Evolutionary conservation across 2,113 vertebrate genomes (phyloP).

Genomic region (Sapayoa aenigma): DNA sequence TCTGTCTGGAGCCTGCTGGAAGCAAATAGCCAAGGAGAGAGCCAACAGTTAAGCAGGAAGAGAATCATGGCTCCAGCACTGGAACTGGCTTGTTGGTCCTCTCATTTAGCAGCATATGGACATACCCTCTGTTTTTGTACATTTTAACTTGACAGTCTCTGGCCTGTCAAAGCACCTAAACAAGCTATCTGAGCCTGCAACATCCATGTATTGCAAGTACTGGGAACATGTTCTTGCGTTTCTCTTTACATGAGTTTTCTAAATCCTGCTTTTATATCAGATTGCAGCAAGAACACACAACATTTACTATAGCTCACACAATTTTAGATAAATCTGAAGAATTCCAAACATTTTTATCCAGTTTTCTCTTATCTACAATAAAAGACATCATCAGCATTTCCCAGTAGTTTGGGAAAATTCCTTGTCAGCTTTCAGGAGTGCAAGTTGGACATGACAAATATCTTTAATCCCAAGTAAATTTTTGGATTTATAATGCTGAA

Average conservation of each 20-base stretch:
- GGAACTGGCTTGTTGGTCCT: not conserved
- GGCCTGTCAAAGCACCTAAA: not conserved
- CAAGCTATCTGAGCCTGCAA: not conserved
- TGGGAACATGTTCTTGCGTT: not conserved
- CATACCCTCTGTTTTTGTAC: not conserved
- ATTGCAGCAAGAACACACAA: not conserved
- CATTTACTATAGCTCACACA: not conserved
- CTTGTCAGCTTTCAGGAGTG: not conserved
- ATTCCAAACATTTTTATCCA: not conserved
- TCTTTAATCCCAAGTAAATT: not conserved
- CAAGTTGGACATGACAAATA: not conserved
- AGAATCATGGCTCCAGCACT: not conserved
- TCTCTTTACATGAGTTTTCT: not conserved
- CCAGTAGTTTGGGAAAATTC: not conserved
- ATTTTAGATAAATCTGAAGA: not conserved
- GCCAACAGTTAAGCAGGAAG: conserved; percentile 28
- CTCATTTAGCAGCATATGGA: conserved; percentile 16
- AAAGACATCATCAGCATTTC: not conserved
- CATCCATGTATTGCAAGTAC: not conserved
- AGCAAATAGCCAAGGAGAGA: conserved; percentile 19
- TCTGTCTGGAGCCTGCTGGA: conserved; percentile 49
- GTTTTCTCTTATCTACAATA: not conserved
- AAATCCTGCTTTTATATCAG: not conserved
- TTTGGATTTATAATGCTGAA: not conserved
- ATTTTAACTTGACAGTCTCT: not conserved